phyloP scores from a whole-genome alignment of 2,113 vertebrate genomes.

The Abramis brama region DNA sequence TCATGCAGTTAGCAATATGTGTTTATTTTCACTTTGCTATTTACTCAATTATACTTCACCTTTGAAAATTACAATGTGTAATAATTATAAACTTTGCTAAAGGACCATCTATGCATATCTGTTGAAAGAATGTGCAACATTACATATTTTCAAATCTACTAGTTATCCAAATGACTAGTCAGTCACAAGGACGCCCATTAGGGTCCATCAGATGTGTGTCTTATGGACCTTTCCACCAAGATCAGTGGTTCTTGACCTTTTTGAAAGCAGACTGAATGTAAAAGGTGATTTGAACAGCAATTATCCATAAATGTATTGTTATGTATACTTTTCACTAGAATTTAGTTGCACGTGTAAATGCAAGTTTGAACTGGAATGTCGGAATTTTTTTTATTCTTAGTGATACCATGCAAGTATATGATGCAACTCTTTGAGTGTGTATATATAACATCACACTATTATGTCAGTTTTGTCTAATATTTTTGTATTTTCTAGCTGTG shows the following conservation, averaged over 20 bases:
- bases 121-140: too few relatives aligned
- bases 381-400: background rate
- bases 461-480: background rate
- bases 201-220: background rate
- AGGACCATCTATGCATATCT: background rate
- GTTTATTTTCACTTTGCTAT: background rate
- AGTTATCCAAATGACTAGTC: background rate
- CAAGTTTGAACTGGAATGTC: background rate
- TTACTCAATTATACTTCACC: background rate
- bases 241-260: too few relatives aligned
- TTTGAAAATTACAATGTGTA: background rate
- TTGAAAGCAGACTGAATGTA: background rate
- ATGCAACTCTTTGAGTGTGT: background rate
- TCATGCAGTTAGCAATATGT: background rate
- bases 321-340: background rate
- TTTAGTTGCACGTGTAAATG: background rate
- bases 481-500: background rate
- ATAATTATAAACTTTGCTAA: constrained; percentile 5
- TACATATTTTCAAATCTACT: too few relatives aligned
- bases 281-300: background rate
- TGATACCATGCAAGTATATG: background rate
- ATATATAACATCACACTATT: background rate
- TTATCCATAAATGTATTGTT: background rate
- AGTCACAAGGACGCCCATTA: background rate
- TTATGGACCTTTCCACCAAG: background rate